These are phyloP conservation scores for Sternotherus odoratus DNA, from an alignment of 2,797 vertebrate species.

Conservation along the genomic window DNA sequence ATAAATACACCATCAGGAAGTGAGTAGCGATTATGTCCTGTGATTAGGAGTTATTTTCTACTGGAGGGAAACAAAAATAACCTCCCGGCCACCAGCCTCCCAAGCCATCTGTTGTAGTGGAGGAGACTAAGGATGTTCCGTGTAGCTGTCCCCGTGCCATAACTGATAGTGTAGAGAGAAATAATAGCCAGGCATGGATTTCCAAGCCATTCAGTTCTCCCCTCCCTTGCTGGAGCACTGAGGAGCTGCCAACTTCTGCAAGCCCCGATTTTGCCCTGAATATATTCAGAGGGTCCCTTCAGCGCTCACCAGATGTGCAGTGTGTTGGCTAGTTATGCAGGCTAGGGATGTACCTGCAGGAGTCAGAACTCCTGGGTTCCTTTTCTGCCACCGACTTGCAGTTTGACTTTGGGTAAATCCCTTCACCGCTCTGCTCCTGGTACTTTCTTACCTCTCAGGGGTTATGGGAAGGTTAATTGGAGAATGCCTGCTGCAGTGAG, in stretches of 20 bases:
- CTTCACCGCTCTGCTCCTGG: neutral
- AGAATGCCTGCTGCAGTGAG: neutral
- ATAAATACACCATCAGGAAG: conserved; percentile 71
- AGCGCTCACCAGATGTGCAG: neutral
- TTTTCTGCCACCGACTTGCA: neutral
- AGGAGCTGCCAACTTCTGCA: neutral
- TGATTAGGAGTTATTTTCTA: conserved; percentile 73
- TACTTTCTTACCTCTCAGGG: rapidly evolving
- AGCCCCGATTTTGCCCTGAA: neutral
- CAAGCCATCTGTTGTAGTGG: conserved; percentile 73
- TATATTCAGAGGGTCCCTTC: neutral
- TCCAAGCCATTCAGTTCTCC: neutral
- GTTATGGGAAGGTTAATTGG: neutral
- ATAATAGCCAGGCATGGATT: conserved; percentile 60
- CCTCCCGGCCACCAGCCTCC: conserved; percentile 57
- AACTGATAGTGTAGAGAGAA: conserved; percentile 27
- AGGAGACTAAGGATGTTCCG: conserved; percentile 65
- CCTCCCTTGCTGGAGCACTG: neutral
- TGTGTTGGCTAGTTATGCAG: neutral
- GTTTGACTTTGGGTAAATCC: neutral
- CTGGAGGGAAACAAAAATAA: conserved; percentile 75
- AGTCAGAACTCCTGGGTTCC: neutral
- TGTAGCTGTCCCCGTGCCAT: conserved; percentile 50
- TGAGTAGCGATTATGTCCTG: conserved; percentile 73
- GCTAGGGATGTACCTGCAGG: neutral